phyloP scores from a whole-genome alignment of 2,113 vertebrate species.

The Centrocercus urophasianus region DNA sequence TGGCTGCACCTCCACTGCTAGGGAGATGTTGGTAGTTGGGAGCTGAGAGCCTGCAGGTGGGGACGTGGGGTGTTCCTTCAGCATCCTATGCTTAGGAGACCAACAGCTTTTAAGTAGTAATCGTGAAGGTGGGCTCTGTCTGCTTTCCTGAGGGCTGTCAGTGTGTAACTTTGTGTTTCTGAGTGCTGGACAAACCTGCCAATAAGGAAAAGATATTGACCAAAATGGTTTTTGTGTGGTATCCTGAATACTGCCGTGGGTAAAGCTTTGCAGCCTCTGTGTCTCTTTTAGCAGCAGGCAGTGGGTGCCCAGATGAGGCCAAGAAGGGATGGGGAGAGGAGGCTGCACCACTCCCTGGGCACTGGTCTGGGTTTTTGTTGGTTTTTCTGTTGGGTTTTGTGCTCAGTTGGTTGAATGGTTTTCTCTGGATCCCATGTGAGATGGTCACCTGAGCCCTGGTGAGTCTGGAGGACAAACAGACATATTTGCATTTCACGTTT shows the following conservation, averaged over 20 bases:
- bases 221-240: background rate
- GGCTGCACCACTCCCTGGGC: too few relatives aligned
- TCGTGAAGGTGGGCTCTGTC: background rate
- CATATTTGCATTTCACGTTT: background rate
- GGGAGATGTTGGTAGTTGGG: background rate
- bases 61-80: background rate
- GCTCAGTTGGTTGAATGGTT: background rate
- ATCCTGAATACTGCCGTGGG: background rate
- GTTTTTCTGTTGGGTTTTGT: background rate
- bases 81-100: background rate
- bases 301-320: background rate
- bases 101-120: background rate
- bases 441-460: background rate
- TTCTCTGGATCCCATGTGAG: background rate
- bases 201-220: background rate
- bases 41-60: background rate
- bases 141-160: too few relatives aligned
- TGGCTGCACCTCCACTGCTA: background rate
- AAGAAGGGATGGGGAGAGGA: too few relatives aligned
- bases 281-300: conserved; percentile 54
- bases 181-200: background rate
- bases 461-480: background rate
- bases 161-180: background rate
- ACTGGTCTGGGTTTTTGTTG: background rate
- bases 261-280: background rate